These are phyloP conservation scores for Pelodytes ibericus DNA, from an alignment of 2,797 vertebrate species.

Conservation along the genomic window DNA sequence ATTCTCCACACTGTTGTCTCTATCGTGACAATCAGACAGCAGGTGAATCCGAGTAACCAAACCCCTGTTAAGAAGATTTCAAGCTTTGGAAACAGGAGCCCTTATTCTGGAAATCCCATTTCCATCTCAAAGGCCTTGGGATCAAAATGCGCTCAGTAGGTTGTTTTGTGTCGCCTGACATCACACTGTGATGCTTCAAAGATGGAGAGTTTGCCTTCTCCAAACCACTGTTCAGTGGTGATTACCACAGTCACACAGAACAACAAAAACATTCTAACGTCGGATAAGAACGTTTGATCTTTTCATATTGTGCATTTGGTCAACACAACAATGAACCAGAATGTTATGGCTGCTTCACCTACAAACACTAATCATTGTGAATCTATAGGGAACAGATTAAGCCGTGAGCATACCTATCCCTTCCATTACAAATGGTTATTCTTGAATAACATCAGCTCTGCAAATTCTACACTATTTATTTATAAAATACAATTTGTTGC, in stretches of 20 bases:
- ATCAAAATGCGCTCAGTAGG: slow-evolving; percentile 35
- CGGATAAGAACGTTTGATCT: slow-evolving; percentile 45
- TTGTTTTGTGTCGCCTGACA: slow-evolving; percentile 24
- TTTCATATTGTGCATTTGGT: slow-evolving; percentile 31
- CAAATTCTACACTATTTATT: background rate
- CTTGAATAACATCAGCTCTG: background rate
- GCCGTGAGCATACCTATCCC: background rate
- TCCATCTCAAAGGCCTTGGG: slow-evolving; percentile 44
- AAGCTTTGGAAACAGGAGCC: slow-evolving; percentile 13
- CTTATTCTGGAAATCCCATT: slow-evolving; percentile 28
- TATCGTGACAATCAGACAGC: slow-evolving; percentile 16
- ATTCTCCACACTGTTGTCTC: slow-evolving; percentile 24
- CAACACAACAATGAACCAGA: slow-evolving; percentile 25
- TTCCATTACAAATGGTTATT: background rate
- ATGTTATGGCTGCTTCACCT: slow-evolving; percentile 9
- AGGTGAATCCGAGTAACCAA: slow-evolving; percentile 32
- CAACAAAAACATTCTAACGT: slow-evolving; percentile 42
- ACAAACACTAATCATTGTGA: slow-evolving; percentile 16
- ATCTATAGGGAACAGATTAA: slow-evolving; percentile 16
- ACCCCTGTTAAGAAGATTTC: background rate
- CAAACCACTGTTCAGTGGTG: slow-evolving; percentile 45
- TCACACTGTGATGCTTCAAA: slow-evolving; percentile 54
- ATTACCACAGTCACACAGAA: slow-evolving; percentile 37
- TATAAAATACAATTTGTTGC: no score
- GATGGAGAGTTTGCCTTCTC: slow-evolving; percentile 24